Evolutionary conservation across 2,888 invertebrate species (phyloP).

Genomic region (Blastobasis lacticolella): DNA sequence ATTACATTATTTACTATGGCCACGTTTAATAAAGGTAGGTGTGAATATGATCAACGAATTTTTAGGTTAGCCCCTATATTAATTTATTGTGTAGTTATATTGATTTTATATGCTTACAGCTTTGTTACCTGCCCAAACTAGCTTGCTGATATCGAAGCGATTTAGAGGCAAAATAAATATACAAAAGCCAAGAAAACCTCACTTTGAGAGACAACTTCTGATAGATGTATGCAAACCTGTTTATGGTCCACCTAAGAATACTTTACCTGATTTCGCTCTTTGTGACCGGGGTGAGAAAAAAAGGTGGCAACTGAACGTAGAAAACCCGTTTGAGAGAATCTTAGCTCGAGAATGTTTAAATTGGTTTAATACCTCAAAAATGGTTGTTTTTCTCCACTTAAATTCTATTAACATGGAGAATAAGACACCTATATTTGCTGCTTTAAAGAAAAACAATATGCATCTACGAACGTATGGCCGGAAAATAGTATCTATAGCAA

Average conservation of each 20-base stretch:
- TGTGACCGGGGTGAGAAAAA: constrained; percentile 61
- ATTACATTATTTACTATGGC: background rate
- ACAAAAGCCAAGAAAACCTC: constrained; percentile 80
- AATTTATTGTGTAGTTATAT: background rate
- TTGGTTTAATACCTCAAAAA: constrained; percentile 80
- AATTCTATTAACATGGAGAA: constrained; percentile 82
- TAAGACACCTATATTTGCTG: constrained; percentile 76
- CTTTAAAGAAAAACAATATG: constrained; percentile 80
- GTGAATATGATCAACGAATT: background rate
- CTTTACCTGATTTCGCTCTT: constrained; percentile 56
- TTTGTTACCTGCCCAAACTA: constrained; percentile 50
- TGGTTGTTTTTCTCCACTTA: constrained; percentile 81
- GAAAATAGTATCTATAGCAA: constrained; percentile 78
- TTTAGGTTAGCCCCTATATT: background rate
- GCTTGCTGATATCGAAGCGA: constrained; percentile 75
- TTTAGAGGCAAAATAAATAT: constrained; percentile 86
- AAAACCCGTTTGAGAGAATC: constrained; percentile 82
- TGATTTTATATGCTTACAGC: constrained; percentile 35
- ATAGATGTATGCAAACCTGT: constrained; percentile 79
- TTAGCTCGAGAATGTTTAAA: constrained; percentile 81
- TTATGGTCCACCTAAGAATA: constrained; percentile 61
- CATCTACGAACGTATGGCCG: constrained; percentile 78
- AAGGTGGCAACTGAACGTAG: constrained; percentile 36
- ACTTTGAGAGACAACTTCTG: constrained; percentile 79
- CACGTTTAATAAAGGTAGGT: constrained; percentile 1